These are phyloP conservation scores for Sarcophaga variegata DNA, from an alignment of 2,888 invertebrate genomes.

Conservation along the genomic window DNA sequence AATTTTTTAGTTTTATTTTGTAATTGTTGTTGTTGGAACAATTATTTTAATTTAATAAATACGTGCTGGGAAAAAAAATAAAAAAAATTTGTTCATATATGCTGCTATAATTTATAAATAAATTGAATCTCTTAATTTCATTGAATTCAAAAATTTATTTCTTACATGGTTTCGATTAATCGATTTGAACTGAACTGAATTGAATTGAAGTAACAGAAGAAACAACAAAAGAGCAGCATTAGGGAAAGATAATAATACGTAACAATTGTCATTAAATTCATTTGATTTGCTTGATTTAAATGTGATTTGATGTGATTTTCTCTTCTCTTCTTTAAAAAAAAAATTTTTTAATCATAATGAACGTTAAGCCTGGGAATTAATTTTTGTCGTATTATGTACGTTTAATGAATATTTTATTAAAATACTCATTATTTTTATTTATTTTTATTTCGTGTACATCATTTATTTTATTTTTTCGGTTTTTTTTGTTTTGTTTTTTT, in stretches of 20 bases:
- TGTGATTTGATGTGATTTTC: background rate
- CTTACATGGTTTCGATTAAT: background rate
- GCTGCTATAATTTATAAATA: too few species aligned
- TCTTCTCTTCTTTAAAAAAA: background rate
- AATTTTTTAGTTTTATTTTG: conserved; percentile 31
- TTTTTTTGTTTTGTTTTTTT: background rate
- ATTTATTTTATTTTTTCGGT: conserved; percentile 17
- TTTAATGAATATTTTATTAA: conserved; percentile 62
- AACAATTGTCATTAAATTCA: background rate
- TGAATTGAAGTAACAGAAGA: background rate
- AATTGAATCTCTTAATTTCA: background rate
- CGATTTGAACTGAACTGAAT: background rate
- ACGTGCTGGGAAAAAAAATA: conserved; percentile 65
- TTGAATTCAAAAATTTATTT: background rate
- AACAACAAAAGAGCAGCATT: background rate
- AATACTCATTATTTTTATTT: conserved; percentile 24
- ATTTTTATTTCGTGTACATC: background rate
- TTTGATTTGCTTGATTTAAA: background rate
- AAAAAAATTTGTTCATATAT: background rate
- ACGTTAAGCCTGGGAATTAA: conserved; percentile 57
- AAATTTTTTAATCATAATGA: background rate
- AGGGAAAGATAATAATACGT: too few species aligned
- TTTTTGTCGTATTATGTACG: conserved; percentile 57
- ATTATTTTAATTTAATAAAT: conserved; percentile 40
- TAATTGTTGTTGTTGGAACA: conserved; percentile 9